Percentiles rank a stretch among this genome's conserved stretches.
phyloP scores from a whole-genome alignment of 2,113 vertebrate genomes.

The Micronisus gabar region DNA sequence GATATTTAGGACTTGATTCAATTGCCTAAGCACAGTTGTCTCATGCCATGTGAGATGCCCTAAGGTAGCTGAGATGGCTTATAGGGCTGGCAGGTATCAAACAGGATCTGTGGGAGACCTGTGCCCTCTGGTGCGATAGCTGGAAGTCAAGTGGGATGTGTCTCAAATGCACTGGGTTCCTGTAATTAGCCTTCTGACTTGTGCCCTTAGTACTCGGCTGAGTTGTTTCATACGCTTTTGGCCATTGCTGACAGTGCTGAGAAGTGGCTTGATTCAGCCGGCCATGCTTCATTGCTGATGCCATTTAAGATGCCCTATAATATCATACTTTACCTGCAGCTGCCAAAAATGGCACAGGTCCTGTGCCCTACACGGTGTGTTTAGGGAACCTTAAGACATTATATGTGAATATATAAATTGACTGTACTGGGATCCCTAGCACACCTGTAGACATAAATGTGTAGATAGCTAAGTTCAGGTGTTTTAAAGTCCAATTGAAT shows the following conservation, averaged over 20 bases:
- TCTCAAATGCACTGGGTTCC: background rate
- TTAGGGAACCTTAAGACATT: background rate
- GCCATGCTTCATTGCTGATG: background rate
- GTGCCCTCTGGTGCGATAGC: background rate
- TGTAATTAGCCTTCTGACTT: background rate
- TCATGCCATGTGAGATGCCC: background rate
- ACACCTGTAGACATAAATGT: background rate
- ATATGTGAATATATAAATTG: background rate
- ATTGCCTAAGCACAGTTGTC: background rate
- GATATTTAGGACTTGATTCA: background rate
- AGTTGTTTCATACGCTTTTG: background rate
- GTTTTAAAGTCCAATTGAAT: background rate
- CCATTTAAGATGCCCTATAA: background rate
- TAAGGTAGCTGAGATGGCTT: background rate
- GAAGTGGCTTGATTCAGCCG: background rate
- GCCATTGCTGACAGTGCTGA: background rate
- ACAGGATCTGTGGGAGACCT: background rate
- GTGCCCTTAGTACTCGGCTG: background rate
- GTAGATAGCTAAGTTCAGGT: background rate
- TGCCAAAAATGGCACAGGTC: background rate
- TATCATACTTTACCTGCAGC: background rate
- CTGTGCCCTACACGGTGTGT: background rate
- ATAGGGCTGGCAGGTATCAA: background rate
- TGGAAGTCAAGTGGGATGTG: background rate
- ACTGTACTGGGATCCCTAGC: background rate